Base-by-base conservation (phyloP, 2,888 invertebrate species). In the Melanostoma scalare region DNA sequence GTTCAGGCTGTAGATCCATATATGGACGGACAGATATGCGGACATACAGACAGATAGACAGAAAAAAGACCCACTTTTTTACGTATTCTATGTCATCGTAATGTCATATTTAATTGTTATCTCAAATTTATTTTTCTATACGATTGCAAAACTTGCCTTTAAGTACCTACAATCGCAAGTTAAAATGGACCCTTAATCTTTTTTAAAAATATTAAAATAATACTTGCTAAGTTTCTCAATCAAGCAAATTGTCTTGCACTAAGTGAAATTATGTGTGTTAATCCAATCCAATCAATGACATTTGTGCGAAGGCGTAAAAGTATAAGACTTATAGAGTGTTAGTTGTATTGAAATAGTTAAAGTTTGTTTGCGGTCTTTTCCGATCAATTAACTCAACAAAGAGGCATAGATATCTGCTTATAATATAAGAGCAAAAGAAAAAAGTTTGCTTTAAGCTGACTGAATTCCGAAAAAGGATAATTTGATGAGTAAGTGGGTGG, bases 331-430 rank as follows among this genome's bases (percentile, higher is more conserved):
- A 20, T 20, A 20, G 20, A 20, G 20, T 20, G 20, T 67, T 50
- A 10, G 30, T 48, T 48, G 6, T 40, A 56, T 30, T 46, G 10
- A 68, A 36, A 48, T 20, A 48, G 36, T 30, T 46, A 56, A 9
- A 48, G 8, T 8, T 40, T 58, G 69, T 48, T 31, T 50, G 46
- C 10, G 44, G n/a, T 36, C 31, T 56, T 46, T 58, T 40, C 48
- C 48, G 38, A 69, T 69, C 48, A 69, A 69, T 69, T 58, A 69
- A 56, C 48, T 69, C 31, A 56, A 69, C 38, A 69, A 56, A 20
- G 56, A 44, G 33, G 6, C 42, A 67, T 55, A 20, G 55, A 68
- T 44, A 53, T 36, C 9, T 30, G n/a, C n/a, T n/a, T n/a, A n/a
- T n/a, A 46, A 36, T 36, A 48, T 42, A n/a, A 20, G 33, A 20